Conservation (phyloP, 2,888 invertebrate species). For the Tipula unca region DNA sequence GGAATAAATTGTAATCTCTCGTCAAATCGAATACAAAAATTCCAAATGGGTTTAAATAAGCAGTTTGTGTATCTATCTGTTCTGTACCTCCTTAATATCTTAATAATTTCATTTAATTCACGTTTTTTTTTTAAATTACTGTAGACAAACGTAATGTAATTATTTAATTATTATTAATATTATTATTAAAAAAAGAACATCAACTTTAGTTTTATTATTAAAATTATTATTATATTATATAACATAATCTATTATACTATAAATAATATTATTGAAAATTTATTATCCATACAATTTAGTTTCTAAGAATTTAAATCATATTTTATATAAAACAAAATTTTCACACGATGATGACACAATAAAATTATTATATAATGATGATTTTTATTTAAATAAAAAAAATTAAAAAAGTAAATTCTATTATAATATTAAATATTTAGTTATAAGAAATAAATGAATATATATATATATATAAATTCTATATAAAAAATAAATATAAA, state of each 20-base stretch:
- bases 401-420: conserved; percentile 14
- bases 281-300: conserved; percentile 8
- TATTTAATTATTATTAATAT: neutral
- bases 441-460: neutral
- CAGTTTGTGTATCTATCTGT: too few relatives aligned
- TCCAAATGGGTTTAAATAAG: neutral
- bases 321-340: conserved; percentile 16
- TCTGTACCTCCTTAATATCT: neutral
- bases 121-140: neutral
- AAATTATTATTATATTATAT: neutral
- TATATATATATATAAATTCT: neutral
- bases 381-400: conserved; percentile 14
- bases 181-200: neutral
- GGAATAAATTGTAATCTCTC: neutral
- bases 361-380: conserved; percentile 15
- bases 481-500: neutral
- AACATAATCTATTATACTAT: neutral
- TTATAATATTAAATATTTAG: neutral
- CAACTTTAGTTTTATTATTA: neutral
- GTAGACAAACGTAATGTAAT: conserved; percentile 4
- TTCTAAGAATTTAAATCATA: conserved; percentile 14
- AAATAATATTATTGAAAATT: conserved; percentile 15
- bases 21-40: conserved; percentile 14
- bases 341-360: conserved; percentile 16
- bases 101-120: neutral